phyloP scores from a whole-genome alignment of 2,888 invertebrate genomes.

The Eupithecia insigniata region DNA sequence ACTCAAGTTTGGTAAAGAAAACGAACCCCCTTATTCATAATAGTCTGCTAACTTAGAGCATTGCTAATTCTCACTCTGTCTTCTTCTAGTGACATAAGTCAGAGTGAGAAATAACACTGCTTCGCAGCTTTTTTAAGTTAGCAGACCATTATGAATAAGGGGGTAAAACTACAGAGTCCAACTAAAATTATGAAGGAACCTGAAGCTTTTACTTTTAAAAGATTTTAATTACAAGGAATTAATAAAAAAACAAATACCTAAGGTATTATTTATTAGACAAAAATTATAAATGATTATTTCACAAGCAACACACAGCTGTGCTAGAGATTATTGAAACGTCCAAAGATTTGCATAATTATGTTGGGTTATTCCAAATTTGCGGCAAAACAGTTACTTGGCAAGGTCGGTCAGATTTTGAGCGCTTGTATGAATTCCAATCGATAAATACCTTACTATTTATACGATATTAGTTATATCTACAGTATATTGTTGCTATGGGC shows the following conservation, averaged over 20 bases:
- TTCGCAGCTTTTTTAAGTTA: too few species aligned
- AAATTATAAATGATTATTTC: constrained; percentile 48
- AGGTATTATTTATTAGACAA: constrained; percentile 10
- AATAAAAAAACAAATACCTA: background rate
- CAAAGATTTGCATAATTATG: constrained; percentile 58
- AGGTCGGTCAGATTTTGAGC: constrained; percentile 55
- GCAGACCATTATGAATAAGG: too few species aligned
- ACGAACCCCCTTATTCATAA: too few species aligned
- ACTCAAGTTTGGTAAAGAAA: background rate
- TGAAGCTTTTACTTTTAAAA: background rate
- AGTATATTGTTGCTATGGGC: constrained; percentile 29
- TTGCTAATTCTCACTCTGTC: too few species aligned
- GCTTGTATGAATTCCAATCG: constrained; percentile 17
- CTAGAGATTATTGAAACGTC: constrained; percentile 51
- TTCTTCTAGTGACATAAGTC: too few species aligned
- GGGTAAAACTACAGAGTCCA: background rate
- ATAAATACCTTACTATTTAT: constrained; percentile 5
- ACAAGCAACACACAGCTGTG: constrained; percentile 58
- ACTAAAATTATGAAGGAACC: background rate
- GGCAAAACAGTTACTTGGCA: constrained; percentile 66
- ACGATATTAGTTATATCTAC: background rate
- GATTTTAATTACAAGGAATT: background rate
- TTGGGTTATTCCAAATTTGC: constrained; percentile 58
- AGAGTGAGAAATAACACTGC: too few species aligned
- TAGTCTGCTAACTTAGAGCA: too few species aligned